These are phyloP conservation scores for Stratiolaelaps scimitus DNA, from an alignment of 1,140 invertebrate genomes.

Conservation along the genomic window DNA sequence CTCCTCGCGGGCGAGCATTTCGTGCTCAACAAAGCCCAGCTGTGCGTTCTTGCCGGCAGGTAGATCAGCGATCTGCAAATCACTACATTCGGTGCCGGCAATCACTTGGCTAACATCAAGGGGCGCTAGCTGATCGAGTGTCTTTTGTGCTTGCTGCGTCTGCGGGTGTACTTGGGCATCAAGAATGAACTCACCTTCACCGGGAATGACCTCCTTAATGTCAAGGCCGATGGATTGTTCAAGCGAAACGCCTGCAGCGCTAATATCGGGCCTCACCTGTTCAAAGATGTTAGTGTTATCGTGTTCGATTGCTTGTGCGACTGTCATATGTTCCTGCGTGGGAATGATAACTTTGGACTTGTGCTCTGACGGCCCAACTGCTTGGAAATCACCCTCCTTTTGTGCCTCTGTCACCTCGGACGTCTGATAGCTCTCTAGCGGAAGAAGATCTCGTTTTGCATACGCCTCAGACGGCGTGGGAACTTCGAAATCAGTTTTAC, in stretches of 20 bases:
- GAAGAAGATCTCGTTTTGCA: conserved; percentile 5
- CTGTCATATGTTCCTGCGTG: conserved; percentile 3
- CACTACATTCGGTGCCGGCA: background rate
- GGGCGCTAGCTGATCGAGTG: background rate
- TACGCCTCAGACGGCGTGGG: background rate
- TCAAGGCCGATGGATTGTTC: background rate
- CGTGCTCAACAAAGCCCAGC: conserved; percentile 8
- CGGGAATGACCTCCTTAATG: background rate
- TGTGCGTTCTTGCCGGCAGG: background rate
- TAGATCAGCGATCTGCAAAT: background rate
- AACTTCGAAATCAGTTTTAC: conserved; percentile 15
- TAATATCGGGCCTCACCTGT: background rate
- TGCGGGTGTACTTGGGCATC: background rate
- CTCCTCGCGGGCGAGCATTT: background rate
- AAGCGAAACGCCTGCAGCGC: background rate
- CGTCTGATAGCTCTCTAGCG: background rate
- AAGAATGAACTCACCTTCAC: background rate
- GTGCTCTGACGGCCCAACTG: conserved; percentile 5
- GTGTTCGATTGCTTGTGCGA: conserved; percentile 1
- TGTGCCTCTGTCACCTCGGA: conserved; percentile 15
- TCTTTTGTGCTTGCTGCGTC: conserved; percentile 10
- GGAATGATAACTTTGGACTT: conserved; percentile 3
- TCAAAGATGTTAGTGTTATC: background rate
- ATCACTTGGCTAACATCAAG: background rate
- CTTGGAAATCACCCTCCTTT: conserved; percentile 11